These are phyloP conservation scores for Sebastes itinus DNA, from an alignment of 2,797 vertebrate genomes.

Conservation along the genomic window DNA sequence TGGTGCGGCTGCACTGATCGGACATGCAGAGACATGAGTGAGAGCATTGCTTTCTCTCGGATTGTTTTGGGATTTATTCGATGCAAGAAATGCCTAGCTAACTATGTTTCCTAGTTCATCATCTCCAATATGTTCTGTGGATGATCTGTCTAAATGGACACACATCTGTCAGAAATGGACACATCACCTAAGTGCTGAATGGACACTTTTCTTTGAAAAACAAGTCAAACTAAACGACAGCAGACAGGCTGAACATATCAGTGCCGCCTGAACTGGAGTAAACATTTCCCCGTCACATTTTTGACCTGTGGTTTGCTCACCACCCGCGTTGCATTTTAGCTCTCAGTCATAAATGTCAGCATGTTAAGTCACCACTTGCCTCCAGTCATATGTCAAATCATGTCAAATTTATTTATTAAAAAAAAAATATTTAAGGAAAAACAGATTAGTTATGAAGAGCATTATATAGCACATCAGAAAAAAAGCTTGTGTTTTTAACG, in stretches of 20 bases:
- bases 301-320: background rate
- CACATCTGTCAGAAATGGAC: background rate
- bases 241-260: background rate
- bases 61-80: background rate
- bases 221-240: background rate
- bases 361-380: slow-evolving; percentile 8
- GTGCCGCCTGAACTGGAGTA: background rate
- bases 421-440: background rate
- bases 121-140: background rate
- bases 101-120: background rate
- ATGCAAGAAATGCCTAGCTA: too few species aligned
- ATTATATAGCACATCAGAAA: background rate
- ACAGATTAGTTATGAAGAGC: background rate
- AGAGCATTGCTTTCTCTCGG: background rate
- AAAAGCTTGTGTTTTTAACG: background rate
- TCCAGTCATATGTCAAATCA: slow-evolving; percentile 1
- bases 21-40: background rate
- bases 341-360: slow-evolving; percentile 1
- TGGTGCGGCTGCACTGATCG: background rate
- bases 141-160: background rate
- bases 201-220: background rate
- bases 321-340: background rate
- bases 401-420: background rate
- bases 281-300: background rate
- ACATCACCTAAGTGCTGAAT: background rate